A percentile compares a stretch with the other conserved stretches of the same genome.
Evolutionary conservation across 2,888 invertebrate genomes (phyloP).

Genomic region (Cephus pulcher): DNA sequence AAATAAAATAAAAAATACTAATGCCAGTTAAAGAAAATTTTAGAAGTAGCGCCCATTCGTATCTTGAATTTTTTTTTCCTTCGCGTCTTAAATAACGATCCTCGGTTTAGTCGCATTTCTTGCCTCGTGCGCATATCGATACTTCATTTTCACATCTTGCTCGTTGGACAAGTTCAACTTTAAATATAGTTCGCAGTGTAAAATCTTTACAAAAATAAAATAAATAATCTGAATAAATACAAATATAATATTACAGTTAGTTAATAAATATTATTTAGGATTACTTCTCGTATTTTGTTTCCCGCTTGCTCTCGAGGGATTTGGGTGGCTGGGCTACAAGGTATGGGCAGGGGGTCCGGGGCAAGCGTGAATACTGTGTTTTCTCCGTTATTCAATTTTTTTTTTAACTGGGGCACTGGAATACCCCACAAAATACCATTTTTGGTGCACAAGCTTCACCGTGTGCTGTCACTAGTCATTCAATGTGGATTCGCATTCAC

Average conservation of each 20-base stretch:
- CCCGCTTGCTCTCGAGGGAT: slow-evolving; percentile 10
- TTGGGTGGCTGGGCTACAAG: neutral
- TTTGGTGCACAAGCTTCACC: neutral
- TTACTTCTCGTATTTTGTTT: slow-evolving; percentile 16
- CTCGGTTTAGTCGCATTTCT: neutral
- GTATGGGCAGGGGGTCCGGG: neutral
- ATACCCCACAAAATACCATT: neutral
- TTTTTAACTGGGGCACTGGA: neutral
- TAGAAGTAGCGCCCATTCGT: neutral
- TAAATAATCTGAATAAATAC: slow-evolving; percentile 66
- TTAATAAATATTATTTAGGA: slow-evolving; percentile 62
- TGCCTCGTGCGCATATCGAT: slow-evolving; percentile 1
- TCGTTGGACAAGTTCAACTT: slow-evolving; percentile 22
- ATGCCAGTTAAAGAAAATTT: slow-evolving; percentile 20
- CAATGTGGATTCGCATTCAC: neutral
- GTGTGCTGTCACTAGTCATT: neutral
- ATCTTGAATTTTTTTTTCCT: neutral
- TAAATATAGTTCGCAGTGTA: slow-evolving; percentile 51
- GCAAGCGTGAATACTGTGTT: slow-evolving; percentile 28
- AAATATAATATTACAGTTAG: slow-evolving; percentile 55
- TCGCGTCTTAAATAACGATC: neutral
- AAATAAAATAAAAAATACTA: slow-evolving; percentile 3
- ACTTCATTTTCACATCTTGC: neutral
- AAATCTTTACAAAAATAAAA: slow-evolving; percentile 64
- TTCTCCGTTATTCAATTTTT: neutral